Conservation (phyloP, 2,113 vertebrate species). For the Oxyura jamaicensis region DNA sequence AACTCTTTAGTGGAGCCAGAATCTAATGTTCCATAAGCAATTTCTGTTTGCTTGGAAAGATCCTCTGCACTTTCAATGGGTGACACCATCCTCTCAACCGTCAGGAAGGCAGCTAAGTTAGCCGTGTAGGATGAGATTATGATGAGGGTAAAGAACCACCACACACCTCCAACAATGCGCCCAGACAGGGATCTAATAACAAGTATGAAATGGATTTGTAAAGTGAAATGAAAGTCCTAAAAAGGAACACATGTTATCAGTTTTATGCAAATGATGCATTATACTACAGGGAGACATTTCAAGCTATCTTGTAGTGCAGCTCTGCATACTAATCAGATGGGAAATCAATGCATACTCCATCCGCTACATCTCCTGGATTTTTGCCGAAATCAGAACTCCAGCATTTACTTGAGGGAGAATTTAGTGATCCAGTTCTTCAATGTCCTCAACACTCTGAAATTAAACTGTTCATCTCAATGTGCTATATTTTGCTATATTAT, state of each 20-base stretch:
- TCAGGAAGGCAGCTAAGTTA: slow-evolving; percentile 99
- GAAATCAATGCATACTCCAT: neutral
- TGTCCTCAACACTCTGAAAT: neutral
- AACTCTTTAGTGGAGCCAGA: slow-evolving; percentile 99
- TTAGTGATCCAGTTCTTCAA: slow-evolving; percentile 24
- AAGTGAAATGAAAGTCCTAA: slow-evolving; percentile 74
- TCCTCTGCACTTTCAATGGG: slow-evolving; percentile 99
- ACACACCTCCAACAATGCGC: slow-evolving; percentile 98
- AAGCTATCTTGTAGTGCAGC: neutral
- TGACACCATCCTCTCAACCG: slow-evolving; percentile 98
- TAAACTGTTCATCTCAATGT: slow-evolving; percentile 8
- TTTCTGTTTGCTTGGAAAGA: slow-evolving; percentile 97
- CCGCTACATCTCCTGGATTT: neutral
- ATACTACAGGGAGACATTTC: neutral
- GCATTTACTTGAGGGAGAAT: slow-evolving; percentile 7
- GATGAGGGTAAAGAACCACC: slow-evolving; percentile 99
- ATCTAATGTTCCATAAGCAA: slow-evolving; percentile 98
- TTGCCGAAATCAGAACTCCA: neutral
- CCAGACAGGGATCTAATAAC: slow-evolving; percentile 95
- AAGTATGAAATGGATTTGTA: slow-evolving; percentile 82
- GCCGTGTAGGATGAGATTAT: slow-evolving; percentile 99
- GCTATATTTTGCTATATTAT: no score
- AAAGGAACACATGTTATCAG: slow-evolving; percentile 62
- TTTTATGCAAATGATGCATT: slow-evolving; percentile 51
- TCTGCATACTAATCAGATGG: neutral